Evolutionary conservation across 2,113 vertebrate species (phyloP).

Genomic region (Loxodonta africana): DNA sequence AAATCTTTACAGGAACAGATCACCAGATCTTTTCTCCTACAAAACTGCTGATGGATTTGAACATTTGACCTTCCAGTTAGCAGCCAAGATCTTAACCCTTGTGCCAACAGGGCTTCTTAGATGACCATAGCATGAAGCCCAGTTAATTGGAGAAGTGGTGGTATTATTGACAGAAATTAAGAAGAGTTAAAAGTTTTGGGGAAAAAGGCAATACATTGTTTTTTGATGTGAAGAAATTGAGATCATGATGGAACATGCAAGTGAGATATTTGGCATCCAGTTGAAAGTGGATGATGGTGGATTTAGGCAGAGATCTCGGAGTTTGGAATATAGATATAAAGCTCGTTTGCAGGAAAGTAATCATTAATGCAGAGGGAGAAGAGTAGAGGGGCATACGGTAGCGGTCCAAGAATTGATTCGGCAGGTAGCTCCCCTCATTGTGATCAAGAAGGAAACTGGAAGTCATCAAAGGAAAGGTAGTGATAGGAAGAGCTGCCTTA

Average conservation of each 20-base stretch:
- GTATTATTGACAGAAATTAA: neutral
- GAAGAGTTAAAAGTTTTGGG: neutral
- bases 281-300: neutral
- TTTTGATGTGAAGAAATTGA: slow-evolving; percentile 51
- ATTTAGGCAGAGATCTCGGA: neutral
- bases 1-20: too few species aligned
- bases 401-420: neutral
- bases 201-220: neutral
- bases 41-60: too few species aligned
- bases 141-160: neutral
- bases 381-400: neutral
- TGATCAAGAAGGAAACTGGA: neutral
- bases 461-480: neutral
- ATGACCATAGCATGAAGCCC: neutral
- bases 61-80: too few species aligned
- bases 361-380: neutral
- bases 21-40: too few species aligned
- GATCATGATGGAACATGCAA: neutral
- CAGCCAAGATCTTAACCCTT: neutral
- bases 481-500: neutral
- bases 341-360: neutral
- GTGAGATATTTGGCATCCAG: neutral
- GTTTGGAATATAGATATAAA: neutral
- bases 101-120: neutral
- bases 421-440: neutral